These are phyloP conservation scores for Hemistola chrysoprasaria DNA, from an alignment of 2,888 invertebrate genomes.

Conservation along the genomic window DNA sequence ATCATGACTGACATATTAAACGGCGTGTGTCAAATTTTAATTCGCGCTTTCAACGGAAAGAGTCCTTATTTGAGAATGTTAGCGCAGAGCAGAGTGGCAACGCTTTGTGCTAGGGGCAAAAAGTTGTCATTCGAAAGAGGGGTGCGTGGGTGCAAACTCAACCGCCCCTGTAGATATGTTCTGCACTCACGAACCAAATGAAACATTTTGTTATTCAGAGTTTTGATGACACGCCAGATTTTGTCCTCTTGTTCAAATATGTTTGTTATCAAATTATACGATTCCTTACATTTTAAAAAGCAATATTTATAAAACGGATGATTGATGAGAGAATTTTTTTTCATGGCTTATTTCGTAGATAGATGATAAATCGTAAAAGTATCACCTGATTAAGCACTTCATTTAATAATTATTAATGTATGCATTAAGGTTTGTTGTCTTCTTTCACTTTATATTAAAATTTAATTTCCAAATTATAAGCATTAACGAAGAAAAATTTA, in stretches of 20 bases:
- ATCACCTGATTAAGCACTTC: too few relatives aligned
- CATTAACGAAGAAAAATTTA: too few relatives aligned
- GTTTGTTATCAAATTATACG: constrained; percentile 12
- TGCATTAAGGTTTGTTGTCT: too few relatives aligned
- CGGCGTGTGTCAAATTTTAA: constrained; percentile 59
- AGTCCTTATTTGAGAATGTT: constrained; percentile 58
- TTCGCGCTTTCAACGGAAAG: constrained; percentile 51
- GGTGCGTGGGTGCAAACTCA: constrained; percentile 35
- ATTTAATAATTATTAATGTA: too few relatives aligned
- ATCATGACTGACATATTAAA: constrained; percentile 61
- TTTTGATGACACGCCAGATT: constrained; percentile 39
- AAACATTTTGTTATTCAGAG: constrained; percentile 24
- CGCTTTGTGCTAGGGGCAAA: constrained; percentile 62
- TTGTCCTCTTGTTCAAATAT: constrained; percentile 19
- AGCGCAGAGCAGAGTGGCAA: constrained; percentile 51
- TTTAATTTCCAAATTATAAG: too few relatives aligned
- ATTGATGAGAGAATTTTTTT: too few relatives aligned
- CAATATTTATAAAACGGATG: constrained; percentile 5
- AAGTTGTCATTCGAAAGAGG: constrained; percentile 52
- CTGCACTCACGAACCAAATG: constrained; percentile 16
- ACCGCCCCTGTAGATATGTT: constrained; percentile 37
- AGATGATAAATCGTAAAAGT: too few relatives aligned
- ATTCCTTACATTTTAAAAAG: background rate
- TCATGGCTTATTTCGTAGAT: too few relatives aligned
- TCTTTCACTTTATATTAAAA: constrained; percentile 23